Evolutionary conservation across 92 coral and sea anemone genomes (phyloP).

Genomic region (Palythoa grandiflora): DNA sequence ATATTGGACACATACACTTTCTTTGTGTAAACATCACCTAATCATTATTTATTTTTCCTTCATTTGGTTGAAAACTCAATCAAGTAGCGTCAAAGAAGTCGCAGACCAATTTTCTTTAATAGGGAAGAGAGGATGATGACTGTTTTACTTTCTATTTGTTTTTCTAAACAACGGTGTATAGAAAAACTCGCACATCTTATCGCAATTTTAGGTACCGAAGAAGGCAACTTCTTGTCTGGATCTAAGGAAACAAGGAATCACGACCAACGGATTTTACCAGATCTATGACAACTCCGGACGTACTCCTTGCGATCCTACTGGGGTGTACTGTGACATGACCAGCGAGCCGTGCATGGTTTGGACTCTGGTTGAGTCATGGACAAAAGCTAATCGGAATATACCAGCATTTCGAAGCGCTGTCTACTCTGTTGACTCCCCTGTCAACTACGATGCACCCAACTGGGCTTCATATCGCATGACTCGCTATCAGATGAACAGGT

Average conservation of each 20-base stretch:
- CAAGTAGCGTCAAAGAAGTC: too few relatives aligned
- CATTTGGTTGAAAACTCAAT: too few relatives aligned
- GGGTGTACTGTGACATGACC: conserved; percentile 41
- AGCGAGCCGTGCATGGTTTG: conserved; percentile 38
- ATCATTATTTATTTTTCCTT: too few relatives aligned
- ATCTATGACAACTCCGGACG: conserved; percentile 4
- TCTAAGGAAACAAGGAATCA: not conserved
- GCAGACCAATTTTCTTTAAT: too few relatives aligned
- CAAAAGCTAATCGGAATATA: not conserved
- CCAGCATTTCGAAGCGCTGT: not conserved
- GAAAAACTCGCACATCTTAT: too few relatives aligned
- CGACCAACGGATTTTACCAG: conserved; percentile 16
- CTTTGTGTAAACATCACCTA: too few relatives aligned
- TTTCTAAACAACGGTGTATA: too few relatives aligned
- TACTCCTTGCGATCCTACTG: not conserved
- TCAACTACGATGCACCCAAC: conserved; percentile 33
- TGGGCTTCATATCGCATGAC: conserved; percentile 43
- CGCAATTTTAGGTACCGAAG: too few relatives aligned
- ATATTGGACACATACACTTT: too few relatives aligned
- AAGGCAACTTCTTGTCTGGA: too few relatives aligned
- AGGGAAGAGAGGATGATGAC: too few relatives aligned
- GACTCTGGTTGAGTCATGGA: conserved; percentile 38
- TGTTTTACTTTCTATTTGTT: too few relatives aligned
- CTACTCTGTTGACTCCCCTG: conserved; percentile 26
- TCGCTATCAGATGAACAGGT: conserved; percentile 16